Percentiles rank a stretch among this genome's conserved stretches.
These are phyloP conservation scores for Choloepus didactylus DNA, from an alignment of 2,797 vertebrate species.

Conservation along the genomic window DNA sequence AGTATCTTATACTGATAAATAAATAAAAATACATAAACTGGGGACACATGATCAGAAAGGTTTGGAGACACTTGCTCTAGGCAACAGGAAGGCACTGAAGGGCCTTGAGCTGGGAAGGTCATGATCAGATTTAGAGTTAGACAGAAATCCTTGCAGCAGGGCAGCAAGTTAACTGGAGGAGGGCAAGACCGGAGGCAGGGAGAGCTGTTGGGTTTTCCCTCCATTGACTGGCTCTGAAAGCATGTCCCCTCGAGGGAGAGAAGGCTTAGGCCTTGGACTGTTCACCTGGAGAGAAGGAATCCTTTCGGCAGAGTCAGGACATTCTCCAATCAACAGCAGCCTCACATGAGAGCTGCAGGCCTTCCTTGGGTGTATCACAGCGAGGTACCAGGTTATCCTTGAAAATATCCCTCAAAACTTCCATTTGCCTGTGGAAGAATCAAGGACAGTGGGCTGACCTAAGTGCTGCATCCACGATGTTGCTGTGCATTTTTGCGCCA, in stretches of 20 bases:
- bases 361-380: neutral
- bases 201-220: neutral
- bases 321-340: neutral
- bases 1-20: neutral
- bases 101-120: neutral
- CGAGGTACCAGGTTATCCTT: neutral
- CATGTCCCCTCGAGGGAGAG: neutral
- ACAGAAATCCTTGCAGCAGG: neutral
- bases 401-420: neutral
- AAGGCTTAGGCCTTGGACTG: neutral
- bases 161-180: neutral
- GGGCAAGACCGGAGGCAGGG: no score
- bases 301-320: neutral
- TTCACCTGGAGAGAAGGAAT: neutral
- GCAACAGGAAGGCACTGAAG: neutral
- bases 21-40: neutral
- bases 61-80: neutral
- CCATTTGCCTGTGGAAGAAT: neutral
- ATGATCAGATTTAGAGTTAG: neutral
- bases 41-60: neutral
- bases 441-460: neutral
- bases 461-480: neutral
- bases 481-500: neutral
- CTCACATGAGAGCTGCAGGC: accelerated
- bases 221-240: neutral